Evolutionary conservation across 1,140 invertebrate genomes (phyloP).

Genomic region (Varroa destructor): DNA sequence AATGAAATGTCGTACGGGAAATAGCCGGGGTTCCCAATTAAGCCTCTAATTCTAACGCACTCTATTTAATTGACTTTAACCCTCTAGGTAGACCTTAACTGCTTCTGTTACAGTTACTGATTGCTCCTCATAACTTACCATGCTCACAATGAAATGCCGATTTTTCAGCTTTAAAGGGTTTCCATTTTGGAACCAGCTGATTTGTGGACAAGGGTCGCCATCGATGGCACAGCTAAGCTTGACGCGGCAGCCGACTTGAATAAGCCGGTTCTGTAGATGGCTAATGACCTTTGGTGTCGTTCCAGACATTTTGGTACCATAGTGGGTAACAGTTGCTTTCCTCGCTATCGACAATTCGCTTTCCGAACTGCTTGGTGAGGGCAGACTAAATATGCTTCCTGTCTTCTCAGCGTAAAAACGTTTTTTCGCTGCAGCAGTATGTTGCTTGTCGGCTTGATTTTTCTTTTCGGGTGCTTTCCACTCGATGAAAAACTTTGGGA

Average conservation of each 20-base stretch:
- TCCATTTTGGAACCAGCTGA: slow-evolving; percentile 13
- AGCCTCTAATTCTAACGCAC: too few relatives aligned
- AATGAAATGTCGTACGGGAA: too few relatives aligned
- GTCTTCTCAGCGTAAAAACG: slow-evolving; percentile 10
- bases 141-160: slow-evolving; percentile 19
- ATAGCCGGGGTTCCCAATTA: too few relatives aligned
- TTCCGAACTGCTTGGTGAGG: neutral
- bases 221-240: slow-evolving; percentile 32
- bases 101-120: too few relatives aligned
- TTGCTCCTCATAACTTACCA: neutral
- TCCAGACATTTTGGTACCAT: neutral
- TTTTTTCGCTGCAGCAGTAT: neutral
- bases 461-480: neutral
- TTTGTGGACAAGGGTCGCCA: slow-evolving; percentile 12
- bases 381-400: slow-evolving; percentile 6
- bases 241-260: slow-evolving; percentile 28
- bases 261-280: slow-evolving; percentile 30
- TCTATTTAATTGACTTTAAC: too few relatives aligned
- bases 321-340: neutral
- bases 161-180: neutral
- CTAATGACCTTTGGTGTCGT: slow-evolving; percentile 29
- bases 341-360: neutral
- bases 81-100: too few relatives aligned
- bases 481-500: neutral
- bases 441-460: too few relatives aligned